Conservation (phyloP, 2,888 invertebrate species). For the Theodoxus fluviatilis region DNA sequence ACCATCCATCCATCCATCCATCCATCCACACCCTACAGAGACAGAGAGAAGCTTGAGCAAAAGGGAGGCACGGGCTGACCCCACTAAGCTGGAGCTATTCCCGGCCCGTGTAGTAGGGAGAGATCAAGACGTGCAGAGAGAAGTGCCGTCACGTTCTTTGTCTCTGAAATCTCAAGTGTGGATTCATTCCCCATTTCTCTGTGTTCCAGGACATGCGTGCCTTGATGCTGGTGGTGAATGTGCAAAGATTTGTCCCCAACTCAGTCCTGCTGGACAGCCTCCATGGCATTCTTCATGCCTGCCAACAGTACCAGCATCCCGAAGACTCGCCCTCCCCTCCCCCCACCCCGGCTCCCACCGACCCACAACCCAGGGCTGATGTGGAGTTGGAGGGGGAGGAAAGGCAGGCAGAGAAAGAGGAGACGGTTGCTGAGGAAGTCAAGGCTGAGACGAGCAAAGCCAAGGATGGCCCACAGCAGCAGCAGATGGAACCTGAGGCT, state of each 20-base stretch:
- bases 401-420: conserved; percentile 13
- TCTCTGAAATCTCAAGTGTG: not conserved
- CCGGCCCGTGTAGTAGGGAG: no score
- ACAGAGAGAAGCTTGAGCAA: not conserved
- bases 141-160: no score
- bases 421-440: conserved; percentile 21
- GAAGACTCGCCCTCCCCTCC: conserved; percentile 31
- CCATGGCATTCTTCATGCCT: conserved; percentile 51
- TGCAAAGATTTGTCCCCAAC: conserved; percentile 55
- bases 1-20: no score
- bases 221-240: conserved; percentile 60
- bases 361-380: conserved; percentile 27
- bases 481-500: not conserved
- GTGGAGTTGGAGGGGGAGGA: conserved; percentile 30
- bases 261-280: conserved; percentile 53
- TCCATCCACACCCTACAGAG: not conserved
- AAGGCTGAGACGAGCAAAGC: not conserved
- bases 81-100: no score
- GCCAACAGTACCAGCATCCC: conserved; percentile 53
- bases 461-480: no score
- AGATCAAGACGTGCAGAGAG: no score
- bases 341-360: conserved; percentile 30
- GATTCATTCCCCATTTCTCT: not conserved
- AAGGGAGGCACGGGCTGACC: not conserved
- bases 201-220: conserved; percentile 59